phyloP scores from a whole-genome alignment of 1,140 invertebrate species.

The Drosophila lacertosa region DNA sequence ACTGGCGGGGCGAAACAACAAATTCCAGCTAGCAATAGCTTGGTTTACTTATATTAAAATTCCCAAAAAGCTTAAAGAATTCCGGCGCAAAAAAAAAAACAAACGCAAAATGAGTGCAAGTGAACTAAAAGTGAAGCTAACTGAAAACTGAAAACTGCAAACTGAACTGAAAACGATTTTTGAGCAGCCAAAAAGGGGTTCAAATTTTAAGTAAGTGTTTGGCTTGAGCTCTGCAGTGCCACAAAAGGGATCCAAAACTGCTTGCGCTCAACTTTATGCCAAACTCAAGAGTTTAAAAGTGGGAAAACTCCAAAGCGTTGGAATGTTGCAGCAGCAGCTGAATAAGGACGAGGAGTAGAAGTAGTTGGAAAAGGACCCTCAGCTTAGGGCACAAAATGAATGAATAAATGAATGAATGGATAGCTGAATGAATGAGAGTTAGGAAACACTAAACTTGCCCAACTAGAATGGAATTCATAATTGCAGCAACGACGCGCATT shows the following conservation, averaged over 20 bases:
- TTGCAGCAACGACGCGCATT: conserved; percentile 22
- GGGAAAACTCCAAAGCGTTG: conserved; percentile 36
- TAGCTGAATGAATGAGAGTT: conserved; percentile 32
- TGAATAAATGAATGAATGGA: conserved; percentile 71
- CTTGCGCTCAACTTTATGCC: conserved; percentile 35
- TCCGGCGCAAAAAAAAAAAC: background rate
- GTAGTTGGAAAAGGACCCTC: background rate
- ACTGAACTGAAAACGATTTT: conserved; percentile 55
- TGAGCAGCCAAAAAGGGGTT: conserved; percentile 50
- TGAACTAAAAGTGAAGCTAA: conserved; percentile 53
- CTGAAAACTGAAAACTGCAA: conserved; percentile 47
- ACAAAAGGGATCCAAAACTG: conserved; percentile 36
- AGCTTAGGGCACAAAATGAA: conserved; percentile 50
- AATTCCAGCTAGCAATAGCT: conserved; percentile 54
- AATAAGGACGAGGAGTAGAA: background rate
- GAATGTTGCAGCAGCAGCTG: conserved; percentile 26
- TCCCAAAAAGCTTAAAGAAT: conserved; percentile 28
- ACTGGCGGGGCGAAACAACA: conserved; percentile 16
- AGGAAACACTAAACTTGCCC: conserved; percentile 33
- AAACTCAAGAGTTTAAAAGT: conserved; percentile 39
- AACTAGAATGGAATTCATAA: conserved; percentile 51
- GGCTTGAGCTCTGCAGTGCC: conserved; percentile 24
- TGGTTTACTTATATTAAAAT: conserved; percentile 77
- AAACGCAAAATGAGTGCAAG: conserved; percentile 57
- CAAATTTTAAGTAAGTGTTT: conserved; percentile 55